Base-by-base conservation (phyloP, 2,797 vertebrate genomes). In the Falco novaeseelandiae region DNA sequence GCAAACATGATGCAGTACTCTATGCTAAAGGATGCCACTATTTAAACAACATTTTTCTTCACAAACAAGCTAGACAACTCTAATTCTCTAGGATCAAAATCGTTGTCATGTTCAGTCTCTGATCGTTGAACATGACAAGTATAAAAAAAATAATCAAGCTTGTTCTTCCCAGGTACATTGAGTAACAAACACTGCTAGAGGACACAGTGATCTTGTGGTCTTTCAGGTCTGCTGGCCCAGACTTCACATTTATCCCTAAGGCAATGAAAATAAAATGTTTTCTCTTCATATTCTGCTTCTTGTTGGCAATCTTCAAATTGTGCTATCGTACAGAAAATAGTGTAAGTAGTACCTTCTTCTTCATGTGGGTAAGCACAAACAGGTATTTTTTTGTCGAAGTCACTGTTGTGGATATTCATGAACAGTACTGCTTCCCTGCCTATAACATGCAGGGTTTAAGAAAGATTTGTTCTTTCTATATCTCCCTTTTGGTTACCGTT, bases 81-180 rank as follows among this genome's bases (percentile, higher is more conserved):
- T 36, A 63, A 46, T 30, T 70, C 48, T 83, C 48, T 32, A 62
- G 32, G 21, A 77, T 76, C 4, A 67, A 78, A 92, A 92, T 36
- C 36, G 36, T 36, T 36, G 36, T 36, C 36, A 36, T 36, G 36
- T 36, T 36, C 36, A 91, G 54, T 76, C 40, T 72, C 40, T 72
- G 62, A 44, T 57, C 0, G 0, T 10, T 66, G 38, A 21, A 80
- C 2, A 1, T 49, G 46, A 77, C 19, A 71, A 83, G 4, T 19
- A 66, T 34, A 76, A 92, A 87, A 58, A 57, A 65, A 40, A 40
- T 40, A 40, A 7, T 71, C 36, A 72, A 78, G 46, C 36, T 44
- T 80, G 42, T 9, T 80, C 42, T 73, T 90, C 63, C 29, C 42
- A 63, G 15, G 46, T 54, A 65, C 32, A 29, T 21, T 6, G 23